Conservation (phyloP, 1,140 invertebrate species). For the Papilio helenus region DNA sequence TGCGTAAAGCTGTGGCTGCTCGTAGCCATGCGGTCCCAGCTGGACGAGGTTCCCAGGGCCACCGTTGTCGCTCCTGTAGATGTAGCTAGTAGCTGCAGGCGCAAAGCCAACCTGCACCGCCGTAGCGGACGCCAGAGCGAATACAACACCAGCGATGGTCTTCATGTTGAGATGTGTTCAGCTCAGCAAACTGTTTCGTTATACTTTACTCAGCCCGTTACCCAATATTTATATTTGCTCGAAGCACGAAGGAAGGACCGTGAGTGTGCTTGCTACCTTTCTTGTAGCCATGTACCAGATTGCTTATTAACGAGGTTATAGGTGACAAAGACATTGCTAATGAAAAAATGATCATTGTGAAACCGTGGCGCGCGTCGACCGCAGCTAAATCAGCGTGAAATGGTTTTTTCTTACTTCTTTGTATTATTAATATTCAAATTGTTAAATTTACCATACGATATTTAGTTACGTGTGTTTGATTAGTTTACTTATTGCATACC, state of each 20-base stretch:
- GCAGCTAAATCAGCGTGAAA: slow-evolving; percentile 57
- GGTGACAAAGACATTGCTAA: slow-evolving; percentile 74
- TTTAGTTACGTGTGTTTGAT: background rate
- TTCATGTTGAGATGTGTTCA: slow-evolving; percentile 72
- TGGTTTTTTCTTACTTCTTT: slow-evolving; percentile 51
- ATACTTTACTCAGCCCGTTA: slow-evolving; percentile 75
- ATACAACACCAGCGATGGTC: slow-evolving; percentile 55
- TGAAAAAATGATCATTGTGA: slow-evolving; percentile 67
- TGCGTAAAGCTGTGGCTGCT: slow-evolving; percentile 60
- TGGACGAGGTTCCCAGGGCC: slow-evolving; percentile 78
- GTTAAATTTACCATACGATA: slow-evolving; percentile 2
- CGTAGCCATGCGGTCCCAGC: slow-evolving; percentile 69
- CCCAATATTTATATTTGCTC: slow-evolving; percentile 79
- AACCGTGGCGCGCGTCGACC: slow-evolving; percentile 51
- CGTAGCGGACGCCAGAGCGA: slow-evolving; percentile 51
- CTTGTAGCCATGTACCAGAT: slow-evolving; percentile 79
- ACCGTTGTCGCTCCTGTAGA: slow-evolving; percentile 81
- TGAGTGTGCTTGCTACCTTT: slow-evolving; percentile 72
- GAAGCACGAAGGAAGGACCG: slow-evolving; percentile 70
- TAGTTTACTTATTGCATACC: too few species aligned
- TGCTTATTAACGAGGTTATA: slow-evolving; percentile 75
- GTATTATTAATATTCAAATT: slow-evolving; percentile 12
- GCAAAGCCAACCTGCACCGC: slow-evolving; percentile 63
- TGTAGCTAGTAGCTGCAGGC: slow-evolving; percentile 77
- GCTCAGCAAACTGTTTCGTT: slow-evolving; percentile 63